These are phyloP conservation scores for Danaus melanippus DNA, from an alignment of 1,140 invertebrate genomes.

Conservation along the genomic window DNA sequence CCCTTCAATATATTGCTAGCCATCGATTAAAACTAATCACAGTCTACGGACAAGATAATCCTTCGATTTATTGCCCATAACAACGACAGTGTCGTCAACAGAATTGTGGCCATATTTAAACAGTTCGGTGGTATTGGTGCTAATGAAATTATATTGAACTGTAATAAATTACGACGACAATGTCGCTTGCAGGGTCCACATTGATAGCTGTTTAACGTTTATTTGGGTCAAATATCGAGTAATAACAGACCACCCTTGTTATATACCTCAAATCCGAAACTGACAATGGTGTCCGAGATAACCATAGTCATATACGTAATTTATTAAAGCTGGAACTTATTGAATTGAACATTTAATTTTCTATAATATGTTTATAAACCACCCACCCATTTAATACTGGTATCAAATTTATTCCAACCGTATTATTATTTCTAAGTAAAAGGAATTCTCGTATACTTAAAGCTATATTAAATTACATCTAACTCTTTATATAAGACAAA, in stretches of 20 bases:
- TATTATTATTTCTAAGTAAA: too few species aligned
- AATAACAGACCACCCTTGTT: slow-evolving; percentile 49
- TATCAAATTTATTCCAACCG: too few species aligned
- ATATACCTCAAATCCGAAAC: neutral
- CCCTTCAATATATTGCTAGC: slow-evolving; percentile 43
- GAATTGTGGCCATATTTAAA: slow-evolving; percentile 53
- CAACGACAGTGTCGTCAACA: slow-evolving; percentile 53
- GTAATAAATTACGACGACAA: slow-evolving; percentile 54
- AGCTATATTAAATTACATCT: too few species aligned
- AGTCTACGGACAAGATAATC: slow-evolving; percentile 64
- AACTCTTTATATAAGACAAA: too few species aligned
- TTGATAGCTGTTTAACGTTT: slow-evolving; percentile 50
- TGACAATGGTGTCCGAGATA: too few species aligned
- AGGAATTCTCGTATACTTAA: too few species aligned
- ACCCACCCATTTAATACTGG: too few species aligned
- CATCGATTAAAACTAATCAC: slow-evolving; percentile 58
- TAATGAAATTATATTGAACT: slow-evolving; percentile 67
- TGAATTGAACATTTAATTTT: too few species aligned
- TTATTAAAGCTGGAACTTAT: too few species aligned
- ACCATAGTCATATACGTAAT: too few species aligned
- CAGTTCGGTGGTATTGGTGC: slow-evolving; percentile 34
- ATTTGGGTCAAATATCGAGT: slow-evolving; percentile 50
- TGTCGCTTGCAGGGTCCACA: slow-evolving; percentile 33
- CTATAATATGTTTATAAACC: too few species aligned
- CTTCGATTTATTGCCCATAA: slow-evolving; percentile 65